These are phyloP conservation scores for Ceyx margarethae DNA, from an alignment of 2,113 vertebrate species.

Conservation along the genomic window DNA sequence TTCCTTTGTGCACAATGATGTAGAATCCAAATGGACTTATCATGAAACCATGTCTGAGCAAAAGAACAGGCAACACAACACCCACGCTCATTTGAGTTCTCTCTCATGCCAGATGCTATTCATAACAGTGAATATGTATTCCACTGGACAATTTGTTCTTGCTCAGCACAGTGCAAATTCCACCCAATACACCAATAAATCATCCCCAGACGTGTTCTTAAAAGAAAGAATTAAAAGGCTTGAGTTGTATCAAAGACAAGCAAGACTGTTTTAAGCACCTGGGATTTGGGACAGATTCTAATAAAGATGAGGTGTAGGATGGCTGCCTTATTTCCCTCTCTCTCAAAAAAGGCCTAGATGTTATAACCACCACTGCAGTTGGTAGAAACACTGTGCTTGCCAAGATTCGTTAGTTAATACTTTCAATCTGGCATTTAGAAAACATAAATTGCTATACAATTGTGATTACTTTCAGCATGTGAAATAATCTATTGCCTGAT, in stretches of 20 bases:
- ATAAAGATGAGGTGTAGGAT: background rate
- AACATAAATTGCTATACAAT: constrained; percentile 31
- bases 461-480: constrained; percentile 47
- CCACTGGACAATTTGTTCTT: background rate
- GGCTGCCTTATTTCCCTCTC: background rate
- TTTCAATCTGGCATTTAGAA: constrained; percentile 41
- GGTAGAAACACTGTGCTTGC: background rate
- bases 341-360: background rate
- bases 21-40: background rate
- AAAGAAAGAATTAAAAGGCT: background rate
- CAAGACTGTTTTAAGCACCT: background rate
- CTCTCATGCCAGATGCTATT: background rate
- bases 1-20: background rate
- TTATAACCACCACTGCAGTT: background rate
- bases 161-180: background rate
- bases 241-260: background rate
- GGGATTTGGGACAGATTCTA: background rate
- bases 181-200: background rate
- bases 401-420: constrained; percentile 38
- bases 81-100: background rate
- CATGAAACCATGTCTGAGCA: background rate
- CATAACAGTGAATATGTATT: background rate
- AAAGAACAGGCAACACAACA: background rate
- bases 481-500: constrained; percentile 42
- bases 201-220: background rate